phyloP scores from a whole-genome alignment of 2,113 vertebrate genomes.

The Abramis brama region DNA sequence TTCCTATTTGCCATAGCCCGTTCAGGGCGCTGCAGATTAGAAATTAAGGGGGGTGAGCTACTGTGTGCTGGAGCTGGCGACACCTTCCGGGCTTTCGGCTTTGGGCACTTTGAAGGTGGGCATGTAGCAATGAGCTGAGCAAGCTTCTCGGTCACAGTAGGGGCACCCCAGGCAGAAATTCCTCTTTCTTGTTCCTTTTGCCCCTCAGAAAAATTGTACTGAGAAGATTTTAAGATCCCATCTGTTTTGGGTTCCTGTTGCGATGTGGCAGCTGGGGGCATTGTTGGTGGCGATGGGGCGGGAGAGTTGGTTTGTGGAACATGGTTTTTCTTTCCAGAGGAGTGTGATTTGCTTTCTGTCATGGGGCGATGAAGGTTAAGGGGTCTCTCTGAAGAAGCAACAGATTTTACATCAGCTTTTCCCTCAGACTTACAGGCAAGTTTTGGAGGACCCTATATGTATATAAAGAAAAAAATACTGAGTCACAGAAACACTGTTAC shows the following conservation, averaged over 20 bases:
- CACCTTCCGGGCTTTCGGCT: constrained; percentile 81
- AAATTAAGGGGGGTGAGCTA: constrained; percentile 76
- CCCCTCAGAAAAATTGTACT: constrained; percentile 71
- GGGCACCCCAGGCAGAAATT: constrained; percentile 79
- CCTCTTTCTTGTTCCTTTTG: constrained; percentile 84
- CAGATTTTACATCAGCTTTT: constrained; percentile 73
- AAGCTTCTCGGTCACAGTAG: constrained; percentile 92
- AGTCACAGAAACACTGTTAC: neutral
- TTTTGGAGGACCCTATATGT: constrained; percentile 74
- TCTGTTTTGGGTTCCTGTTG: constrained; percentile 77
- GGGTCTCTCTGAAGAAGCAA: constrained; percentile 69
- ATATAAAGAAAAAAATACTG: constrained; percentile 35
- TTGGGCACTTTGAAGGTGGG: constrained; percentile 93
- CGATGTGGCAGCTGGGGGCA: constrained; percentile 44
- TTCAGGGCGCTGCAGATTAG: constrained; percentile 76
- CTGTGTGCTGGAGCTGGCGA: constrained; percentile 63
- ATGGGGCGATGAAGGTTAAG: constrained; percentile 74
- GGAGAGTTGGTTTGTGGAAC: constrained; percentile 65
- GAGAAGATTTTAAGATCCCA: constrained; percentile 73
- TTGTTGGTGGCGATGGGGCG: constrained; percentile 64
- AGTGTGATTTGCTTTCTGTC: constrained; percentile 72
- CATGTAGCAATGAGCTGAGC: constrained; percentile 95
- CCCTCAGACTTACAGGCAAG: constrained; percentile 74
- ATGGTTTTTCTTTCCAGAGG: constrained; percentile 74
- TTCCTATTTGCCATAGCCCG: constrained; percentile 78